Base-by-base conservation (phyloP, 2,888 invertebrate genomes). In the Drosophila emarginata region DNA sequence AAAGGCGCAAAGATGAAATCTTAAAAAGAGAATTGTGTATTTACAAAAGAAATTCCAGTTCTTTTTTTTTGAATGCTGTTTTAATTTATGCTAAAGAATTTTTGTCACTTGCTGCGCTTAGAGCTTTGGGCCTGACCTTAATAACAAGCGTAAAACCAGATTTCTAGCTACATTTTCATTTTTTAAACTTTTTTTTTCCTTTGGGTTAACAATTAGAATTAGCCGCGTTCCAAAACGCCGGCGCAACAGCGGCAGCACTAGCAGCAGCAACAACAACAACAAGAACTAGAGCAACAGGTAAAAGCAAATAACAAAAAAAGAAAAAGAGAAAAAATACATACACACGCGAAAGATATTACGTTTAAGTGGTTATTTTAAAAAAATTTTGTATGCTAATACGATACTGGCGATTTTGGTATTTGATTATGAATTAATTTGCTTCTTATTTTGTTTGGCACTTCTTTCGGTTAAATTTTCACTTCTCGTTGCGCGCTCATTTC, bases 61-160 rank as follows among this genome's bases (percentile, higher is more conserved):
- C 50, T 59, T 26, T 64, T 63, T 57, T 51, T 64, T 54, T 51
- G 21, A 61, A 54, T 56, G 60, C 53, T 61, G 61, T 52, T 69
- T 78, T 62, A 67, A 52, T 80, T 87, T 87, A 87, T 77, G 71
- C 78, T 62, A 66, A 51, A 60, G 78, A 74, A 72, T 74, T 65
- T 75, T 80, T 78, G 79, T 87, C 84, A 87, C 85, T 82, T 81
- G 85, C 80, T 82, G 87, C 73, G 61, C 51, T 36, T 57, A 36
- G 58, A 65, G 69, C 60, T 84, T 61, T 76, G 26, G 21, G 75
- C 76, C 60, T 79, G 85, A 80, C 85, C 82, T 84, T 82, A 82
- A 87, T 81, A 75, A 75, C 79, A 81, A 80, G 84, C 84, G 84
- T 82, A 81, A 87, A 84, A 81, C 72, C 85, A 80, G 71, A 67